These are phyloP conservation scores for Perizoma affinitatum DNA, from an alignment of 2,888 invertebrate species.

Conservation along the genomic window DNA sequence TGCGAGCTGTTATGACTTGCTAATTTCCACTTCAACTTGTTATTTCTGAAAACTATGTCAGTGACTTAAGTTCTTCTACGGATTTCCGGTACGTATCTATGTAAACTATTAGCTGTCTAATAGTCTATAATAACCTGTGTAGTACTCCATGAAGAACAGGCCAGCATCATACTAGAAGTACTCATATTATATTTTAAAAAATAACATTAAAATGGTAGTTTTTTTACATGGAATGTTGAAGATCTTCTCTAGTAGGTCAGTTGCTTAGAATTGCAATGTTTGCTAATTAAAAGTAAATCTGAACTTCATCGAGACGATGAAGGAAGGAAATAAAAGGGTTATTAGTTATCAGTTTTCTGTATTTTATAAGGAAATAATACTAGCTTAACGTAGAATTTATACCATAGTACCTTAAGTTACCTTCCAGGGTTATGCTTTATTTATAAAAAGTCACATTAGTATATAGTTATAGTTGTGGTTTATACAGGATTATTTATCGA, in stretches of 20 bases:
- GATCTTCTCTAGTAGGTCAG: neutral
- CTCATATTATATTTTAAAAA: too few species aligned
- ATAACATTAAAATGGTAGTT: too few species aligned
- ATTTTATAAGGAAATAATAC: conserved; percentile 11
- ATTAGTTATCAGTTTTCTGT: neutral
- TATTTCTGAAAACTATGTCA: too few species aligned
- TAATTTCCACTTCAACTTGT: too few species aligned
- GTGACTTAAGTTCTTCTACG: too few species aligned
- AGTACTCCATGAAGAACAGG: neutral
- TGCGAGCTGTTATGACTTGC: too few species aligned
- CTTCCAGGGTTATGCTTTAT: conserved; percentile 1
- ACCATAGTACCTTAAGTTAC: neutral
- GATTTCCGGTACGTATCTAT: too few species aligned
- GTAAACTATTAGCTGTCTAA: too few species aligned
- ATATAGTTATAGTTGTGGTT: neutral
- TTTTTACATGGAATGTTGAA: too few species aligned
- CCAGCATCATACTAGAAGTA: neutral
- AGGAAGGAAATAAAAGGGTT: conserved; percentile 14
- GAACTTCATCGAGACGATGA: conserved; percentile 12
- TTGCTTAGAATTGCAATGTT: neutral
- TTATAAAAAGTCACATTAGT: too few species aligned
- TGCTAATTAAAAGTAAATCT: neutral
- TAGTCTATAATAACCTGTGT: too few species aligned
- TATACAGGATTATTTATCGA: too few species aligned
- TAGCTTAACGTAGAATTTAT: neutral